Base-by-base conservation (phyloP, 2,113 vertebrate genomes). In the Vidua chalybeata region DNA sequence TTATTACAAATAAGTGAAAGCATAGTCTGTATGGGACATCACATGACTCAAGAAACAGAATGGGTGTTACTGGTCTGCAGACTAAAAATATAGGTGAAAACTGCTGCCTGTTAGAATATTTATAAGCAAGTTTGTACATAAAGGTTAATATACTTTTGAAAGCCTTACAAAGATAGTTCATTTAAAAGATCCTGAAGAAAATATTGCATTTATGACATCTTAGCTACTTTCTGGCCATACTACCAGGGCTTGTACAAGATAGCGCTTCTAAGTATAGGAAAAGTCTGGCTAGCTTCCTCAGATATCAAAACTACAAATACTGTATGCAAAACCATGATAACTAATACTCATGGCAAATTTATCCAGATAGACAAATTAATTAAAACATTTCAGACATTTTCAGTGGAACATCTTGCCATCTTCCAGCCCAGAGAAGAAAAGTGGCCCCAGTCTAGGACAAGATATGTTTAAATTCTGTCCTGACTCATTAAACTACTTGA, bases 201-300 rank as follows among this genome's bases (percentile, higher is more conserved):
- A 37, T 12, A 30, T 4, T 69, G 10, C 3, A 10, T 63, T 78
- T 48, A 52, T 78, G 17, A 74, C 6, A 1, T 37, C 30, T 59
- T 63, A 55, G 11, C 20, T 63, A 13, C 8, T 67, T 80, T 78
- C 7, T 39, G 27, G 10, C 5, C 16, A 15, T 67, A 10, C 6
- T 43, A 39, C 33, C 64, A 79, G 22, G 3, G 3, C 6, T 51
- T 46, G 15, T 13, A 19, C 23, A 48, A 61, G n/a, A 64, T 5
- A 58, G 0, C 2, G 3, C 9, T 55, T 89, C 54, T 62, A 54
- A 11, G 6, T 41, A 5, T 21, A 59, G 16, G 37, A 17, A 33
- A 48, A 11, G 5, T 76, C 41, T 64, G 14, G 9, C 4, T 16
- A 18, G 19, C n/a, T 78, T n/a, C 20, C 5, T 54, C 0, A 0